Conservation (phyloP, 2,797 vertebrate genomes). For the Clarias fuscus region DNA sequence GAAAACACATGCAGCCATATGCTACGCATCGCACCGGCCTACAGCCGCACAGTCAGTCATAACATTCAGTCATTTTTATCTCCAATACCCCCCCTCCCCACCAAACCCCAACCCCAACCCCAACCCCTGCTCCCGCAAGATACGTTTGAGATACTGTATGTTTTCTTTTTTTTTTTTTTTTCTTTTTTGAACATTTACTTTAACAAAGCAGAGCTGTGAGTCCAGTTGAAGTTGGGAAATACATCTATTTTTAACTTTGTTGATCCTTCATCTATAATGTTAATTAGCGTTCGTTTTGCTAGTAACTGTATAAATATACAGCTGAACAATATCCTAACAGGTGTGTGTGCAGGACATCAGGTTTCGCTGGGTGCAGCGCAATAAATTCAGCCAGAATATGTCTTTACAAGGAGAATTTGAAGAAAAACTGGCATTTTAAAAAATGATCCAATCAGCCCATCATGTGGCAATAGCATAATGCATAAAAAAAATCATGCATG, state of each 20-base stretch:
- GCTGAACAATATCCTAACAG: conserved; percentile 32
- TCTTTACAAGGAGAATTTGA: conserved; percentile 23
- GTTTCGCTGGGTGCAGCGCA: neutral
- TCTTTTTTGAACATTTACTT: conserved; percentile 40
- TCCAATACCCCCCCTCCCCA: neutral
- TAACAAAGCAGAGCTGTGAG: neutral
- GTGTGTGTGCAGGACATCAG: conserved; percentile 26
- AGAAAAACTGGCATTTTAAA: conserved; percentile 9
- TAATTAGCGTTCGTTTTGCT: conserved; percentile 51
- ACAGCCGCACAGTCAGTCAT: conserved; percentile 11
- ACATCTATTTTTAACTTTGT: conserved; percentile 20
- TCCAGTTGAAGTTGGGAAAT: conserved; percentile 36
- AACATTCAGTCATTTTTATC: conserved; percentile 34
- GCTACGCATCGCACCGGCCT: conserved; percentile 15
- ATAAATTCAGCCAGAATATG: neutral
- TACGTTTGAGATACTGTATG: neutral
- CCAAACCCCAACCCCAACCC: neutral
- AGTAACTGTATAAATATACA: conserved; percentile 49
- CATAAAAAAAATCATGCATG: neutral
- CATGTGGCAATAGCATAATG: neutral
- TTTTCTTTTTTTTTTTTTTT: conserved; percentile 25
- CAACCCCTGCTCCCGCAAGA: neutral
- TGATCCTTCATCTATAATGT: conserved; percentile 40
- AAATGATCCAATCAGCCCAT: conserved; percentile 5
- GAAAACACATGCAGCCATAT: conserved; percentile 32